phyloP scores from a whole-genome alignment of 1,140 invertebrate genomes.

The Drosophila sturtevanti region DNA sequence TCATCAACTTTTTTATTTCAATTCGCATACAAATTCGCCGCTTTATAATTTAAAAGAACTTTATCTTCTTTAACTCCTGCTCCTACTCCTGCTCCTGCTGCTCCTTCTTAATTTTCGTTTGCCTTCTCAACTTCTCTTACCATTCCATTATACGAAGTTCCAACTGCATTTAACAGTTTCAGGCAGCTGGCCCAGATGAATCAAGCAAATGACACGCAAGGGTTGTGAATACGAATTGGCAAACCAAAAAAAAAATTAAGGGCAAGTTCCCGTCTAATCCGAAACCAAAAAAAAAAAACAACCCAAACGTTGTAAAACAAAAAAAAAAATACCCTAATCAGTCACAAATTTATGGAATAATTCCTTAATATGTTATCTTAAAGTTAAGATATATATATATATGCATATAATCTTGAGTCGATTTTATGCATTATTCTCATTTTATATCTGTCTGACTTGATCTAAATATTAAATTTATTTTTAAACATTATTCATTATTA shows the following conservation, averaged over 20 bases:
- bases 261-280: not conserved
- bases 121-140: not conserved
- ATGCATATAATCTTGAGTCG: not conserved
- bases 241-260: not conserved
- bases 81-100: constrained; percentile 17
- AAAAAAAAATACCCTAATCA: no score
- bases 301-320: no score
- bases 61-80: constrained; percentile 41
- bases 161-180: constrained; percentile 73
- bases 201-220: constrained; percentile 36
- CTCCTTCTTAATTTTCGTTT: constrained; percentile 14
- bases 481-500: not conserved
- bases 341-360: no score
- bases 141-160: not conserved
- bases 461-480: no score
- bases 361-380: no score
- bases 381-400: not conserved
- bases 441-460: no score
- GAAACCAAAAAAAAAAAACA: no score
- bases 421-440: not conserved
- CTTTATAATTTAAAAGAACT: constrained; percentile 68
- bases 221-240: not conserved
- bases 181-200: constrained; percentile 50
- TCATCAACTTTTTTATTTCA: not conserved
- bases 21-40: constrained; percentile 54